These are phyloP conservation scores for Pterocles gutturalis DNA, from an alignment of 2,113 vertebrate species.

Conservation along the genomic window DNA sequence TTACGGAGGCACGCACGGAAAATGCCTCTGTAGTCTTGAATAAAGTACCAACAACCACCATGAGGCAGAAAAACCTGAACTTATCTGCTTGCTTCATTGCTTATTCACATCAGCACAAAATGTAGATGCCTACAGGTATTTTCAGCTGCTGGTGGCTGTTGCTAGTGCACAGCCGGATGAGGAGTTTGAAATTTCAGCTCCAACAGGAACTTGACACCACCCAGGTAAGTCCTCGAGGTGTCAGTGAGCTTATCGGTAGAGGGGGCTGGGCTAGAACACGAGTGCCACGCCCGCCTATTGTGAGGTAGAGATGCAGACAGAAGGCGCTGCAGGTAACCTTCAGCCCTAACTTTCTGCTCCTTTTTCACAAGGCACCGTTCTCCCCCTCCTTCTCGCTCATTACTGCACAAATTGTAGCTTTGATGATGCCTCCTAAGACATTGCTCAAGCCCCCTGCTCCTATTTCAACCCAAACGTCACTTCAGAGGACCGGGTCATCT, in stretches of 20 bases:
- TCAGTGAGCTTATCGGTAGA: conserved; percentile 37
- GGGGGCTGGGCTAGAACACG: not conserved
- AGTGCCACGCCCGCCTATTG: not conserved
- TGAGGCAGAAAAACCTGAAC: not conserved
- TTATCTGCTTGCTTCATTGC: conserved; percentile 55
- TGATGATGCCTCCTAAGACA: not conserved
- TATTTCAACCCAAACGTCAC: not conserved
- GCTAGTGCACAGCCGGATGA: not conserved
- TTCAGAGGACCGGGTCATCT: not conserved
- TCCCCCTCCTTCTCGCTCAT: not conserved
- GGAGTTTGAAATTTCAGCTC: conserved; percentile 74
- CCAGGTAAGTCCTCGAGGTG: conserved; percentile 33
- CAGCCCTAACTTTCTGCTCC: not conserved
- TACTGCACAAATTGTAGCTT: not conserved
- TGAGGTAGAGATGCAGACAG: not conserved
- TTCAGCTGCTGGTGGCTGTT: not conserved
- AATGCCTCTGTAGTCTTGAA: not conserved
- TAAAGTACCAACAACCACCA: not conserved
- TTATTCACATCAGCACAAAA: conserved; percentile 26
- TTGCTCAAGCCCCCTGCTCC: not conserved
- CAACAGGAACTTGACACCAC: conserved; percentile 73
- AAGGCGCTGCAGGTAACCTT: not conserved
- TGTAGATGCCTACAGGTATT: not conserved
- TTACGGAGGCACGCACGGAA: conserved; percentile 58
- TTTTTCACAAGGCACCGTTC: not conserved